These are phyloP conservation scores for Mugil cephalus DNA, from an alignment of 2,113 vertebrate genomes.

Conservation along the genomic window DNA sequence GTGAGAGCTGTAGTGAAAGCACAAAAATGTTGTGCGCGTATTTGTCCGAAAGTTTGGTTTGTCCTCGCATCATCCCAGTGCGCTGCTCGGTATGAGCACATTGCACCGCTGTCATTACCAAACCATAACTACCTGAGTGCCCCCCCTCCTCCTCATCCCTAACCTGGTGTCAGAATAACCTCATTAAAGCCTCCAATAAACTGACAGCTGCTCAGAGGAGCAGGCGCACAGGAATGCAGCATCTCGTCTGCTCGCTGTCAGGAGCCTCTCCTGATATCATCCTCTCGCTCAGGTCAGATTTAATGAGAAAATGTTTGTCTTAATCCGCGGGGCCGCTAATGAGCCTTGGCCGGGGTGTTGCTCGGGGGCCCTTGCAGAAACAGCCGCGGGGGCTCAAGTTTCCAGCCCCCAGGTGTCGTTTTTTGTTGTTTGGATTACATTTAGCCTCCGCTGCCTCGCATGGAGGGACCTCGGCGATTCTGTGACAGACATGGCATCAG, in stretches of 20 bases:
- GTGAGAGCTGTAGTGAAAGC: too few species aligned
- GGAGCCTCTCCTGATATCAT: slow-evolving; percentile 34
- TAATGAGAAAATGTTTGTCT: slow-evolving; percentile 71
- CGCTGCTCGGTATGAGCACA: too few species aligned
- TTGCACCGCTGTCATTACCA: slow-evolving; percentile 1
- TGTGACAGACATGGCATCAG: slow-evolving; percentile 69
- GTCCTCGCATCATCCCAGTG: too few species aligned
- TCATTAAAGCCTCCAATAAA: slow-evolving; percentile 59
- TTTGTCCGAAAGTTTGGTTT: too few species aligned
- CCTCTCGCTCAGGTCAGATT: slow-evolving; percentile 61
- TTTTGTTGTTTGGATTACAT: slow-evolving; percentile 81
- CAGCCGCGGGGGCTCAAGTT: slow-evolving; percentile 77
- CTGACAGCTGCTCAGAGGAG: slow-evolving; percentile 59
- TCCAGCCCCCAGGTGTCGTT: slow-evolving; percentile 80
- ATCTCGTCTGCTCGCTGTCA: slow-evolving; percentile 33
- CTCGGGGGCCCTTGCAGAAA: slow-evolving; percentile 54
- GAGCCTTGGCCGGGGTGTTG: slow-evolving; percentile 62
- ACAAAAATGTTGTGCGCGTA: too few species aligned
- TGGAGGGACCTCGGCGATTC: slow-evolving; percentile 53
- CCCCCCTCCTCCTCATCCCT: not conserved
- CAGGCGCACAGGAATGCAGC: slow-evolving; percentile 42
- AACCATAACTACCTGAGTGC: slow-evolving; percentile 31
- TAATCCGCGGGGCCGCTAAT: slow-evolving; percentile 65
- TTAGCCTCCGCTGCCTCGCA: slow-evolving; percentile 59
- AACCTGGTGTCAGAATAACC: slow-evolving; percentile 54